Evolutionary conservation across 2,888 invertebrate genomes (phyloP).

Genomic region (Cenopis cana): DNA sequence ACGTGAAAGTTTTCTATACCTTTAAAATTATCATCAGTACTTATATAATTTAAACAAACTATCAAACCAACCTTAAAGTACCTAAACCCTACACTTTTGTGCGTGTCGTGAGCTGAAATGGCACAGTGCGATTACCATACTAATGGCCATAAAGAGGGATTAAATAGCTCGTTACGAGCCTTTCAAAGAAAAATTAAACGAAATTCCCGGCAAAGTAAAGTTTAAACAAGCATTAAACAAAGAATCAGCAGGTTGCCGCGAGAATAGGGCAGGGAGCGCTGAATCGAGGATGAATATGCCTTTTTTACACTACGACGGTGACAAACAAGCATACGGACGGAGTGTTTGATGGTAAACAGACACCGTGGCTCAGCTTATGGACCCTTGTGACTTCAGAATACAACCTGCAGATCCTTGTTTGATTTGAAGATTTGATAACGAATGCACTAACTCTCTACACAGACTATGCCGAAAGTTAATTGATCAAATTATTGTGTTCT

Average conservation of each 20-base stretch:
- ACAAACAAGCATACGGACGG: no score
- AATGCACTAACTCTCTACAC: no score
- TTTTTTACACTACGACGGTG: not conserved
- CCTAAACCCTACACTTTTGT: not conserved
- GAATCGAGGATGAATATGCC: not conserved
- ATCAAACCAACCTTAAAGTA: not conserved
- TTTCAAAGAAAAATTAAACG: constrained; percentile 31
- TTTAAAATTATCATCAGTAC: not conserved
- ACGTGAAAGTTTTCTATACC: no score
- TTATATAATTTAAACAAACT: not conserved
- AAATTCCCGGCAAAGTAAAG: constrained; percentile 33
- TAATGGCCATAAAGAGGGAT: constrained; percentile 32
- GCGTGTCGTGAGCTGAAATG: constrained; percentile 6
- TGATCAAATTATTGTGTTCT: no score
- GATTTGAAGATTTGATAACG: no score
- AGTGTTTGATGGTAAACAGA: not conserved
- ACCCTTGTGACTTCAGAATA: no score
- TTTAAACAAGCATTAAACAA: constrained; percentile 41
- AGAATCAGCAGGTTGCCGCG: constrained; percentile 42
- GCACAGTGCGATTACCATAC: constrained; percentile 15
- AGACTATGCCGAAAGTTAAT: no score
- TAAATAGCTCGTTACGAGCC: constrained; percentile 36
- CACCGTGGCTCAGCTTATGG: not conserved
- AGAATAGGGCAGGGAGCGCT: constrained; percentile 3
- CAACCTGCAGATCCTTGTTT: no score